phyloP scores from a whole-genome alignment of 2,113 vertebrate species.

The Lophochroa leadbeateri region DNA sequence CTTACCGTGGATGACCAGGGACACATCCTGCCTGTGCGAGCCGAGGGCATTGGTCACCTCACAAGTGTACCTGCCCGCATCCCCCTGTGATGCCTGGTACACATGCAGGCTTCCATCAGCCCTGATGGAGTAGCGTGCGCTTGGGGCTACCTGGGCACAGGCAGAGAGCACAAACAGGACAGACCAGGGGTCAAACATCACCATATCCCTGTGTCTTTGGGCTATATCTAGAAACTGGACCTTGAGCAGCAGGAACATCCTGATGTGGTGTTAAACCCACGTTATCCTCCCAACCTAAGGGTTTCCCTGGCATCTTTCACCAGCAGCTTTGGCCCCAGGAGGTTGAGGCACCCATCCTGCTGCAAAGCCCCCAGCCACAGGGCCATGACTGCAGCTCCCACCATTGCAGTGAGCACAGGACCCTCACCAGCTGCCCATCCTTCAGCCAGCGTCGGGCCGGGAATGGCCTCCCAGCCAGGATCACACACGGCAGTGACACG shows the following conservation, averaged over 20 bases:
- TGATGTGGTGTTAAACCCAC: not conserved
- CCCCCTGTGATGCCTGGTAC: slow-evolving; percentile 64
- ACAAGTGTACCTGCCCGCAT: slow-evolving; percentile 84
- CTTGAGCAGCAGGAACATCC: not conserved
- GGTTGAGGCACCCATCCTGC: rapidly evolving
- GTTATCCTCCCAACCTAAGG: not conserved
- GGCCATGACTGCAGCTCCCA: rapidly evolving
- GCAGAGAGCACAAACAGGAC: not conserved
- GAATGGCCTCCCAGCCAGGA: slow-evolving; percentile 83
- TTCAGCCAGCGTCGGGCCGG: slow-evolving; percentile 86
- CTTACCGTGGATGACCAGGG: slow-evolving; percentile 84
- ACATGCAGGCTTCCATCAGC: slow-evolving; percentile 88
- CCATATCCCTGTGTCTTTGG: rapidly evolving
- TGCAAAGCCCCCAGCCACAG: rapidly evolving
- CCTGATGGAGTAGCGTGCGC: slow-evolving; percentile 67
- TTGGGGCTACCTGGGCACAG: slow-evolving; percentile 70
- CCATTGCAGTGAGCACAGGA: rapidly evolving
- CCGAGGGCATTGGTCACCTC: slow-evolving; percentile 83
- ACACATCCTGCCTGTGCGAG: slow-evolving; percentile 74
- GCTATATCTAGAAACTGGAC: not conserved
- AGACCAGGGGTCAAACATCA: rapidly evolving
- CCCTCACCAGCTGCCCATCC: slow-evolving; percentile 79
- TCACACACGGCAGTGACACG: slow-evolving; percentile 82
- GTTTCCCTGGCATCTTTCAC: not conserved
- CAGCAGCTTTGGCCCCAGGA: not conserved